Evolutionary conservation across 1,140 invertebrate genomes (phyloP).

Genomic region (Sycophaga agraensis): DNA sequence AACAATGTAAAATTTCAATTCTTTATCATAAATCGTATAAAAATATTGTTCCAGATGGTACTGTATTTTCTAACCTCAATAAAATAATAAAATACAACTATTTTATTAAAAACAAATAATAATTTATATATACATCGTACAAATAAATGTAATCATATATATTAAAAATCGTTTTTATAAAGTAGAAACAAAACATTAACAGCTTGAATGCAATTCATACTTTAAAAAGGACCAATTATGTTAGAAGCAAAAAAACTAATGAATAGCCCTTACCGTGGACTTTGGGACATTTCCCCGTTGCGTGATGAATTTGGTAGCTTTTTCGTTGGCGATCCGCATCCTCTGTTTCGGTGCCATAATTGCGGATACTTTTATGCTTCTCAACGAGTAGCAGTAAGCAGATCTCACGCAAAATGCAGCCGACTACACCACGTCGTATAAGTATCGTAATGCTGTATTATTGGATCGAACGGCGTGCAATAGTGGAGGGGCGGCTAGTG

Average conservation of each 20-base stretch:
- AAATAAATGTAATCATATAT: too few species aligned
- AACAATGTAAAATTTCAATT: neutral
- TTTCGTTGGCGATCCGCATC: constrained; percentile 97
- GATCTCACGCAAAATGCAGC: neutral
- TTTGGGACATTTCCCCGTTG: constrained; percentile 96
- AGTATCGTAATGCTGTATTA: too few species aligned
- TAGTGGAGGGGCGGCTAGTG: too few species aligned
- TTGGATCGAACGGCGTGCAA: too few species aligned
- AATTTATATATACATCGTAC: too few species aligned
- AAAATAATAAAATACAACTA: too few species aligned
- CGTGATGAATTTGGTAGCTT: constrained; percentile 95
- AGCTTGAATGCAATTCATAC: neutral
- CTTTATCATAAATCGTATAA: neutral
- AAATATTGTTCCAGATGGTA: constrained; percentile 19
- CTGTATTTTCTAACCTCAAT: too few species aligned
- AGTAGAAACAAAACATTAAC: neutral
- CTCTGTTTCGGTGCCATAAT: constrained; percentile 94
- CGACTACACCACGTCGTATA: too few species aligned
- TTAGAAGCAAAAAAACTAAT: neutral
- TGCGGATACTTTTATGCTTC: neutral
- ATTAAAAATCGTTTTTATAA: neutral
- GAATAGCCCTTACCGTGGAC: constrained; percentile 75
- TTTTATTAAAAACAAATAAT: too few species aligned
- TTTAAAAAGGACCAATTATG: constrained; percentile 76
- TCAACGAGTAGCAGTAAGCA: neutral